Percentiles rank a stretch among this genome's conserved stretches.
Conservation (phyloP, 1,140 invertebrate genomes). For the Diploscapter pachys region DNA sequence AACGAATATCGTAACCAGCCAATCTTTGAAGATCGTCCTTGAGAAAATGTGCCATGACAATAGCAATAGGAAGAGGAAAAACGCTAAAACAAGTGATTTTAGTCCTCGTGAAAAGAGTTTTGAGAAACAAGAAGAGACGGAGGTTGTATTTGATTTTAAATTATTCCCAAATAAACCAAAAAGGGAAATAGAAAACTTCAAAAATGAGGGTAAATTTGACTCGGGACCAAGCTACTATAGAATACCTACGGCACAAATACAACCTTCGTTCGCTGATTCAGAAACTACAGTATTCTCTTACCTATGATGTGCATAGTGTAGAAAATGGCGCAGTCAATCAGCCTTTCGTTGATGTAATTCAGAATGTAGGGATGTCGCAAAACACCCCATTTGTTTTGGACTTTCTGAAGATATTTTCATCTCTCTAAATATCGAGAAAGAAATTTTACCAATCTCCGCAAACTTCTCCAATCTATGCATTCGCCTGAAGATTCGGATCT, state of each 20-base stretch:
- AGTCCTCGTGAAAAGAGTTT: too few species aligned
- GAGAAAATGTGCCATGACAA: conserved; percentile 31
- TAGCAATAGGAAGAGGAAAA: conserved; percentile 24
- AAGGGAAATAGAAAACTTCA: too few species aligned
- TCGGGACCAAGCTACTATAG: too few species aligned
- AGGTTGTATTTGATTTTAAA: too few species aligned
- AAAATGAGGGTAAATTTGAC: too few species aligned
- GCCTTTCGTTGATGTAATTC: conserved; percentile 32
- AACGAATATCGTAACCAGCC: conserved; percentile 13
- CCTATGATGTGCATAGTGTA: conserved; percentile 27
- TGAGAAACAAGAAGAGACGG: too few species aligned
- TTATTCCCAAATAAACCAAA: too few species aligned
- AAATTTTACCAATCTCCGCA: conserved; percentile 4
- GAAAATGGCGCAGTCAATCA: conserved; percentile 31
- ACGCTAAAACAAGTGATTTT: conserved; percentile 12
- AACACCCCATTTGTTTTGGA: conserved; percentile 32
- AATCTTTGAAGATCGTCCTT: conserved; percentile 18
- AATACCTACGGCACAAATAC: too few species aligned
- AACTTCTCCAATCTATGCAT: conserved; percentile 5
- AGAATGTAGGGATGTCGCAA: conserved; percentile 30
- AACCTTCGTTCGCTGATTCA: too few species aligned
- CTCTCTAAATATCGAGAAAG: not conserved
- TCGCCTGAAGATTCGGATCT: not conserved
- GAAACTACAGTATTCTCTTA: conserved; percentile 1
- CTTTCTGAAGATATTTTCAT: conserved; percentile 11